These are phyloP conservation scores for Dryomyza anilis DNA, from an alignment of 2,888 invertebrate genomes.

Conservation along the genomic window DNA sequence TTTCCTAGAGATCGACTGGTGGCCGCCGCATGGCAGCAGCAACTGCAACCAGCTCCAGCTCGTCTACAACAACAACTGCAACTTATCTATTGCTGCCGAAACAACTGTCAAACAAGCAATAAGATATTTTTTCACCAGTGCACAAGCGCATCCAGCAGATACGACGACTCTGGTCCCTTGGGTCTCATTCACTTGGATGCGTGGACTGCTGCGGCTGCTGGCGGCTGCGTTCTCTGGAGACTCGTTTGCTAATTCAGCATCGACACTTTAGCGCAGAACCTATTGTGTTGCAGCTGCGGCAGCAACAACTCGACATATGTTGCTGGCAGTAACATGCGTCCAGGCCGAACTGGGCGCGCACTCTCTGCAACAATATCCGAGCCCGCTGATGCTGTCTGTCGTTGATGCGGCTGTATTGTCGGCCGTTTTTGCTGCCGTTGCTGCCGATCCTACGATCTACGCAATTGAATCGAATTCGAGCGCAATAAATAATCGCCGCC, in stretches of 20 bases:
- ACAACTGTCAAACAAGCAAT: constrained; percentile 34
- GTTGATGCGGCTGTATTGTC: constrained; percentile 9
- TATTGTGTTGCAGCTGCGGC: constrained; percentile 21
- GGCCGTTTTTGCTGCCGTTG: constrained; percentile 3
- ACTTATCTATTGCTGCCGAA: constrained; percentile 30
- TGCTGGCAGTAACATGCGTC: neutral
- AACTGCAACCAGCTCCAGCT: constrained; percentile 24
- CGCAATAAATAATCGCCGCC: constrained; percentile 36
- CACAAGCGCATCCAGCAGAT: constrained; percentile 8
- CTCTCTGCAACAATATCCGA: neutral
- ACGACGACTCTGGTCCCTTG: constrained; percentile 18
- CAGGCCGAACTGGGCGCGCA: neutral
- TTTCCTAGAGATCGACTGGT: neutral
- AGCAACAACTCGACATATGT: too few species aligned
- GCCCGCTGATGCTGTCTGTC: neutral
- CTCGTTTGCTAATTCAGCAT: constrained; percentile 26
- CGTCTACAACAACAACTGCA: constrained; percentile 25
- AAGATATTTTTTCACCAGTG: constrained; percentile 27
- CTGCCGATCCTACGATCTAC: neutral
- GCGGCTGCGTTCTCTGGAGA: constrained; percentile 12
- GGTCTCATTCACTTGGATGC: constrained; percentile 29
- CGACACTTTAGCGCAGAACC: constrained; percentile 42
- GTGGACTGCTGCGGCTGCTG: too few species aligned
- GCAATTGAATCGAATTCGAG: neutral
- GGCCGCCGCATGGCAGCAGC: constrained; percentile 24